Percentiles rank a stretch among this genome's conserved stretches.
Evolutionary conservation across 2,888 invertebrate genomes (phyloP).

Genomic region (Ophion ventricosus): DNA sequence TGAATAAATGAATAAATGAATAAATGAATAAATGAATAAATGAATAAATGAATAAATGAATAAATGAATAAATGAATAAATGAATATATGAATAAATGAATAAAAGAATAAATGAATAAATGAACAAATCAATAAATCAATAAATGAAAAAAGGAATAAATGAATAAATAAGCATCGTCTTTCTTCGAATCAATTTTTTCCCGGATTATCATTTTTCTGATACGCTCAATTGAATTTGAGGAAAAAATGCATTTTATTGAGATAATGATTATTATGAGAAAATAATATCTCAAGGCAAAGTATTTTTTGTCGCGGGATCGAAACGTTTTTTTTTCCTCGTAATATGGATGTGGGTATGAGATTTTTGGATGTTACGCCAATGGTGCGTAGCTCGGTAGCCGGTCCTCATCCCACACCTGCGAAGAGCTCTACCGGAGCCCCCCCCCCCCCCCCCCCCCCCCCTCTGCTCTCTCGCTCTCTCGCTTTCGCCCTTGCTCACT

Average conservation of each 20-base stretch:
- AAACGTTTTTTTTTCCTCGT: not conserved
- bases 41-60: not conserved
- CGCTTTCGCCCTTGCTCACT: slow-evolving; percentile 60
- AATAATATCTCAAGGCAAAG: not conserved
- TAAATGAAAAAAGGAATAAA: not conserved
- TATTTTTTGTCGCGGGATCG: not conserved
- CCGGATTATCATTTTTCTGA: no score
- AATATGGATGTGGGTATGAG: not conserved
- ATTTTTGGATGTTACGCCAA: slow-evolving; percentile 78
- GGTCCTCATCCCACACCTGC: slow-evolving; percentile 82
- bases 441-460: slow-evolving; percentile 3
- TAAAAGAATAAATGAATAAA: not conserved
- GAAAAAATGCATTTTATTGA: no score
- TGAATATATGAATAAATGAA: not conserved
- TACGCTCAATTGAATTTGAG: no score
- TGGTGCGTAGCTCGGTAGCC: slow-evolving; percentile 82
- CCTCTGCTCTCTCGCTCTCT: slow-evolving; percentile 75
- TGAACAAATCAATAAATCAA: not conserved
- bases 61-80: not conserved
- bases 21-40: not conserved
- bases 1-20: not conserved
- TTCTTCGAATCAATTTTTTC: no score
- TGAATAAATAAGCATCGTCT: no score
- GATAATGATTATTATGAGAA: not conserved
- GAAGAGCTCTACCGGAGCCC: slow-evolving; percentile 73